phyloP scores from a whole-genome alignment of 2,113 vertebrate species.

The Benitochromis conjunctus region DNA sequence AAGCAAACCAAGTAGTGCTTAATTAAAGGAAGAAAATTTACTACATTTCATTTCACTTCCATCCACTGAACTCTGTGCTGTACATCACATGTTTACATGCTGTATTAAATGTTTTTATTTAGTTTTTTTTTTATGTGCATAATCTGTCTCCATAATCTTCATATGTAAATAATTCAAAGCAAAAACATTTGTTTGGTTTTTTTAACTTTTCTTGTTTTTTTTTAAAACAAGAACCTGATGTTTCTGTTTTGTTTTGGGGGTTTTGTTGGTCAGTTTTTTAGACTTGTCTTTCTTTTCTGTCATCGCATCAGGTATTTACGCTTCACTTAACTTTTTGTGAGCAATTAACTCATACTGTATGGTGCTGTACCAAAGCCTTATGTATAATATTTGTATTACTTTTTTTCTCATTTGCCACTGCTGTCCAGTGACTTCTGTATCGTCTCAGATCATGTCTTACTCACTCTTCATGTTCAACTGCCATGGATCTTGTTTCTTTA shows the following conservation, averaged over 20 bases:
- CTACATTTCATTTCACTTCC: slow-evolving; percentile 60
- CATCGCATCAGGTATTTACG: slow-evolving; percentile 68
- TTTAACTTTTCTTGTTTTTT: slow-evolving; percentile 9
- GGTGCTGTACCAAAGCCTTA: slow-evolving; percentile 83
- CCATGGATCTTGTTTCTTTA: slow-evolving; percentile 59
- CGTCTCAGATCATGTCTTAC: slow-evolving; percentile 62
- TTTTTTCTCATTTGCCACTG: slow-evolving; percentile 69
- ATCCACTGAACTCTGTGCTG: slow-evolving; percentile 69
- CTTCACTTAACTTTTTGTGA: slow-evolving; percentile 67
- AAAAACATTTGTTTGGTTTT: slow-evolving; percentile 30
- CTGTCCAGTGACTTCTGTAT: slow-evolving; percentile 68
- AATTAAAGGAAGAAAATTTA: slow-evolving; percentile 64
- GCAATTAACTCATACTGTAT: slow-evolving; percentile 77
- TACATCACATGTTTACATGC: slow-evolving; percentile 74
- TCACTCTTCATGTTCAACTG: slow-evolving; percentile 69
- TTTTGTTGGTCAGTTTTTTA: slow-evolving; percentile 10
- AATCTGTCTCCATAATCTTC: slow-evolving; percentile 57
- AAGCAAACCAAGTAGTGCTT: slow-evolving; percentile 74
- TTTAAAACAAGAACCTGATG: slow-evolving; percentile 56
- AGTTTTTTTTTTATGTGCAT: slow-evolving; percentile 21
- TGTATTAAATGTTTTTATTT: slow-evolving; percentile 44
- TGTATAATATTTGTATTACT: slow-evolving; percentile 76
- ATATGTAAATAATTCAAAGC: slow-evolving; percentile 69
- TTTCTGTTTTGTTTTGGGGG: not conserved
- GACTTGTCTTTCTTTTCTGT: slow-evolving; percentile 55